These are phyloP conservation scores for Apis dorsata DNA, from an alignment of 1,140 invertebrate genomes.

Conservation along the genomic window DNA sequence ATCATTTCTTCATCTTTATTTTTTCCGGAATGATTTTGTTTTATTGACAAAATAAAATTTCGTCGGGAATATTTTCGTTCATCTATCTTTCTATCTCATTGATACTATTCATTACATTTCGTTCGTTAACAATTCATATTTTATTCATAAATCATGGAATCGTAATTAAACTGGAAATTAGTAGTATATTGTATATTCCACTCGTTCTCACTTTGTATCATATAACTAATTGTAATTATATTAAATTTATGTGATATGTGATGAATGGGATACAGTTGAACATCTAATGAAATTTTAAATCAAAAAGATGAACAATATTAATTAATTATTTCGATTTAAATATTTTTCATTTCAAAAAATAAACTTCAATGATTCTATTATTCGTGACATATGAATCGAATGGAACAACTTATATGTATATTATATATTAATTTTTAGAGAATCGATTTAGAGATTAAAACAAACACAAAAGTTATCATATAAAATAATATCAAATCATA, in stretches of 20 bases:
- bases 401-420: too few relatives aligned
- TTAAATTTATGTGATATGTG: background rate
- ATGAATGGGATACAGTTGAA: background rate
- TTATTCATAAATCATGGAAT: conserved; percentile 29
- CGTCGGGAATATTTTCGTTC: background rate
- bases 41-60: background rate
- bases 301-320: too few relatives aligned
- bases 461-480: too few relatives aligned
- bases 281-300: background rate
- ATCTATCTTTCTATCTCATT: conserved; percentile 34
- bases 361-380: too few relatives aligned
- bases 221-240: conserved; percentile 13
- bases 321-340: too few relatives aligned
- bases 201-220: background rate
- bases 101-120: conserved; percentile 33
- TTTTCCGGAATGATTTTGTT: background rate
- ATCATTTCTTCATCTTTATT: conserved; percentile 7
- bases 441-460: too few relatives aligned
- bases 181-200: background rate
- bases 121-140: conserved; percentile 25
- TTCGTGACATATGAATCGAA: too few relatives aligned
- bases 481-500: too few relatives aligned
- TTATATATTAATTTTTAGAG: too few relatives aligned
- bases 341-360: too few relatives aligned
- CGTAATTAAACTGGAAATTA: conserved; percentile 20